Evolutionary conservation across 2,113 vertebrate species (phyloP).

Genomic region (Indicator maculatus): DNA sequence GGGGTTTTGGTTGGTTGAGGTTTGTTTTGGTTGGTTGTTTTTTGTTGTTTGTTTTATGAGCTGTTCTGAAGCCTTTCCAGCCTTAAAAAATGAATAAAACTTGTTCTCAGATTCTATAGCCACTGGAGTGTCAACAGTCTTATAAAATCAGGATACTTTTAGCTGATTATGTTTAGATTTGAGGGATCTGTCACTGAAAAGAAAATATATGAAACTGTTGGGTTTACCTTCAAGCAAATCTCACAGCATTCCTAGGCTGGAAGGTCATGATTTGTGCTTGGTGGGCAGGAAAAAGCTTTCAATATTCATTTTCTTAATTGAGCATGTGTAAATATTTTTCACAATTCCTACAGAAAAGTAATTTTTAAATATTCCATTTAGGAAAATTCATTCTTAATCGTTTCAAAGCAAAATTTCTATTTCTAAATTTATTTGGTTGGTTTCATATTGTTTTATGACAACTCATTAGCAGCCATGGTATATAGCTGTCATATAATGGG

Average conservation of each 20-base stretch:
- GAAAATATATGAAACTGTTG: background rate
- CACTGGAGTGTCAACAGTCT: background rate
- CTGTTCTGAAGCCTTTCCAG: background rate
- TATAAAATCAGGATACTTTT: background rate
- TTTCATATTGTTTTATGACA: slow-evolving; percentile 10
- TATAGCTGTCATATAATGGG: slow-evolving; percentile 36
- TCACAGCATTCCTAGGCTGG: background rate
- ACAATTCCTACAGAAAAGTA: background rate
- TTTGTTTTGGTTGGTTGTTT: too few relatives aligned
- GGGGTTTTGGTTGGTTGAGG: background rate
- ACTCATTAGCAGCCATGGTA: background rate
- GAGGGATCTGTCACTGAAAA: background rate
- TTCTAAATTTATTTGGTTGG: background rate
- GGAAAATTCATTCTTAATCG: background rate
- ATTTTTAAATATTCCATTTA: background rate
- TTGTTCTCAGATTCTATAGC: background rate
- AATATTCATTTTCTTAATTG: background rate
- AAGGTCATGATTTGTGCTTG: background rate
- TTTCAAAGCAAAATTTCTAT: background rate
- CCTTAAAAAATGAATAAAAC: background rate
- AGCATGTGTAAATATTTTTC: background rate
- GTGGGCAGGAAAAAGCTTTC: background rate
- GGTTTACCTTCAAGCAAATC: background rate
- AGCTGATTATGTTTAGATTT: background rate
- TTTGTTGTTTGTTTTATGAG: background rate